These are phyloP conservation scores for Alauda arvensis DNA, from an alignment of 2,797 vertebrate genomes.

Conservation along the genomic window DNA sequence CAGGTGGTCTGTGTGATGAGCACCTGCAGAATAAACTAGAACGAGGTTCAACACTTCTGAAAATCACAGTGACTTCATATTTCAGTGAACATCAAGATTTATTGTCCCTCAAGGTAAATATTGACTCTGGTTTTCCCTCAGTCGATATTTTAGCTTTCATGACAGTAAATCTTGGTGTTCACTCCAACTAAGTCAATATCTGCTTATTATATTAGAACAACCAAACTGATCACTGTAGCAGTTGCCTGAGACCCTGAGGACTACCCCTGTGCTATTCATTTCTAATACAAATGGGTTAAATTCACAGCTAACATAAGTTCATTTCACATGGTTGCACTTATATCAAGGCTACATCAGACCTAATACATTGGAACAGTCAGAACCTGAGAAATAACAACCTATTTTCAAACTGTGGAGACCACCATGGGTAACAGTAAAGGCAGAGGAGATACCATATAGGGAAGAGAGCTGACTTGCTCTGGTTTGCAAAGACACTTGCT, in stretches of 20 bases:
- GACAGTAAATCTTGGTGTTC: constrained; percentile 65
- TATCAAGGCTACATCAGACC: constrained; percentile 1
- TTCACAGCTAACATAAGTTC: constrained; percentile 25
- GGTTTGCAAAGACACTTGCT: background rate
- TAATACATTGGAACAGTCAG: background rate
- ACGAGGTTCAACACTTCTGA: background rate
- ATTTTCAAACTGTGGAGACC: background rate
- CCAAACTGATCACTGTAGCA: constrained; percentile 62
- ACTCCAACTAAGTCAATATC: constrained; percentile 66
- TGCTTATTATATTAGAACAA: constrained; percentile 69
- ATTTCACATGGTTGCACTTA: constrained; percentile 20
- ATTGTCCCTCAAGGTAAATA: constrained; percentile 60
- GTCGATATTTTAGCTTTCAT: constrained; percentile 59
- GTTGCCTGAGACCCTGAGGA: constrained; percentile 50
- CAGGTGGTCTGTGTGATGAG: background rate
- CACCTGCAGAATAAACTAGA: constrained; percentile 22
- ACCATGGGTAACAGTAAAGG: background rate
- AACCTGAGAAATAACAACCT: background rate
- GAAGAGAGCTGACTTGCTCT: background rate
- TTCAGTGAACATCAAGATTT: constrained; percentile 58
- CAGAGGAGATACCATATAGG: background rate
- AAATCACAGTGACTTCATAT: constrained; percentile 60
- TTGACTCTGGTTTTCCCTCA: constrained; percentile 59
- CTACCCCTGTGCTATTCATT: constrained; percentile 42
- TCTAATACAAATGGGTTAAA: constrained; percentile 57